phyloP scores from a whole-genome alignment of 2,797 vertebrate genomes.

The Manis crassicaudata region DNA sequence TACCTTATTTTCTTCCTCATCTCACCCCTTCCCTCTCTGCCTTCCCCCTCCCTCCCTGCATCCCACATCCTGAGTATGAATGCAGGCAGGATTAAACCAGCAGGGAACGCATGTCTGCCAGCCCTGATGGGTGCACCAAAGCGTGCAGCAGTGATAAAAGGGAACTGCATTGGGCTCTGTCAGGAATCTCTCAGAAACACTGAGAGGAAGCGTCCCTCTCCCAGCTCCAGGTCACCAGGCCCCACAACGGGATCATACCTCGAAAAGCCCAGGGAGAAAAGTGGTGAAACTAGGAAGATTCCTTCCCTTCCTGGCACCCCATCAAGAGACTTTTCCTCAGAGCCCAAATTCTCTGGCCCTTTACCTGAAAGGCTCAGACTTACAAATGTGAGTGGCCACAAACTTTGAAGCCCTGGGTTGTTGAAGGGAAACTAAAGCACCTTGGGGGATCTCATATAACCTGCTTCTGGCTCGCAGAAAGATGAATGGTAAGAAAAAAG shows the following conservation, averaged over 20 bases:
- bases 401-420: background rate
- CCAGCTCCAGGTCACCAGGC: slow-evolving; percentile 67
- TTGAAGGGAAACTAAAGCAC: background rate
- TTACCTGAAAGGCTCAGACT: background rate
- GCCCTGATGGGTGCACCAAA: slow-evolving; percentile 93
- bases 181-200: slow-evolving; percentile 80
- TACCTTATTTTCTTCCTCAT: background rate
- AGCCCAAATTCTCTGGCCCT: background rate
- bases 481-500: background rate
- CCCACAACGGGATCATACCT: slow-evolving; percentile 69
- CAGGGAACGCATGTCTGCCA: slow-evolving; percentile 91
- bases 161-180: slow-evolving; percentile 90
- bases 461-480: slow-evolving; percentile 38
- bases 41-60: slow-evolving; percentile 64
- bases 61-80: slow-evolving; percentile 85
- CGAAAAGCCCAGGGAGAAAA: slow-evolving; percentile 46
- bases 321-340: background rate
- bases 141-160: slow-evolving; percentile 93
- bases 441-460: background rate
- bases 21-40: background rate
- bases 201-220: slow-evolving; percentile 79
- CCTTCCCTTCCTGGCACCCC: background rate
- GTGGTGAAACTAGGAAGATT: slow-evolving; percentile 47
- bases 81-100: slow-evolving; percentile 89
- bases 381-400: slow-evolving; percentile 2